Evolutionary conservation across 2,113 vertebrate genomes (phyloP).

Genomic region (Ameiurus melas): DNA sequence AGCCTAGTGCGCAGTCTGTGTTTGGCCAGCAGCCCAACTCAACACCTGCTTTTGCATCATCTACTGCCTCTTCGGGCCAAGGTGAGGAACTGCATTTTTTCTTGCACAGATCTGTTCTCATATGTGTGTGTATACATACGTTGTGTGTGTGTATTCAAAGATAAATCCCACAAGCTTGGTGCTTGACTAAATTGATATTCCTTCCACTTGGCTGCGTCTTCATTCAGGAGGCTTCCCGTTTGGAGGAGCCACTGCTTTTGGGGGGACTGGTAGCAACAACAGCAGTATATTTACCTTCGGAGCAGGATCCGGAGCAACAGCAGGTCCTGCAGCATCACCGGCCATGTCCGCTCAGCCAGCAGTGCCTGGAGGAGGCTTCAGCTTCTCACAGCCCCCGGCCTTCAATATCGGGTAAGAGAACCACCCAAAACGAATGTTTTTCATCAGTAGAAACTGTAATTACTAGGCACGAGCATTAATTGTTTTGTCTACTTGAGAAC

Average conservation of each 20-base stretch:
- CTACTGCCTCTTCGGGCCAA: slow-evolving; percentile 67
- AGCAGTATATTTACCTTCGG: slow-evolving; percentile 84
- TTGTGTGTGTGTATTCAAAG: not conserved
- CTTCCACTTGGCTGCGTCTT: slow-evolving; percentile 56
- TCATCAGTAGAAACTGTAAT: not conserved
- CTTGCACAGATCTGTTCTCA: not conserved
- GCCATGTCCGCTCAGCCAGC: slow-evolving; percentile 73
- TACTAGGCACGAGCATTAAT: not conserved
- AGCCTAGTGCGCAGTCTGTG: slow-evolving; percentile 74
- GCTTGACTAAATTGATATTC: not conserved
- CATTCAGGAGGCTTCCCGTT: slow-evolving; percentile 86
- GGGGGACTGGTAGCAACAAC: slow-evolving; percentile 63
- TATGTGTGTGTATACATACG: not conserved
- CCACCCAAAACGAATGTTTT: no score
- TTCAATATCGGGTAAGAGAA: slow-evolving; percentile 87
- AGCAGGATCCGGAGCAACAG: slow-evolving; percentile 62
- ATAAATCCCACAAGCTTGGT: not conserved
- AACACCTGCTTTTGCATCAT: slow-evolving; percentile 79
- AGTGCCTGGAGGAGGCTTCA: slow-evolving; percentile 74
- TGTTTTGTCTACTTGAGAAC: no score
- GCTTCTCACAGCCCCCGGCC: slow-evolving; percentile 71
- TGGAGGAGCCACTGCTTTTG: slow-evolving; percentile 78
- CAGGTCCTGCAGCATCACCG: slow-evolving; percentile 62
- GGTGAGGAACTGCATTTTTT: slow-evolving; percentile 66
- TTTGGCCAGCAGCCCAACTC: slow-evolving; percentile 82